Percentiles rank a stretch among this genome's conserved stretches.
Conservation (phyloP, 2,888 invertebrate genomes). For the Synergus japonicus region DNA sequence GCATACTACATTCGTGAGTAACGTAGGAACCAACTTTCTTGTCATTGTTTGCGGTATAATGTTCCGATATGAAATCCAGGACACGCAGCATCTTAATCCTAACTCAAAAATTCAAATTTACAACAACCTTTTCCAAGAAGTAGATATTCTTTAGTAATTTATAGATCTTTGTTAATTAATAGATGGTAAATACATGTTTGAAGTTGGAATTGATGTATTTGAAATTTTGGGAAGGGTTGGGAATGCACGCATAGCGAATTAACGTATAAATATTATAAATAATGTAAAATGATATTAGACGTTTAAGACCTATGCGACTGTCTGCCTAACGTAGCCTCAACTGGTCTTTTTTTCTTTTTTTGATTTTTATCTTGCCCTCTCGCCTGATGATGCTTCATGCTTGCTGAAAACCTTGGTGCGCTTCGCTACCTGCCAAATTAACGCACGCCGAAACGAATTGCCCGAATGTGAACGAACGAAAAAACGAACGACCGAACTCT, state of each 20-base stretch:
- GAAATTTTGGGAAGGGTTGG: constrained; percentile 7
- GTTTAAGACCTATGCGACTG: constrained; percentile 56
- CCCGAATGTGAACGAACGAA: constrained; percentile 60
- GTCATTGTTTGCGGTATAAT: constrained; percentile 32
- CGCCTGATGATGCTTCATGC: constrained; percentile 78
- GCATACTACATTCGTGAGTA: constrained; percentile 37
- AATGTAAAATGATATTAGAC: constrained; percentile 47
- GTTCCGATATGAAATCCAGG: constrained; percentile 24
- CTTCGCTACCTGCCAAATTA: constrained; percentile 78
- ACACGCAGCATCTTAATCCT: constrained; percentile 17
- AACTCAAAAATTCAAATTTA: constrained; percentile 21
- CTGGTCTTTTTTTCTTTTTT: constrained; percentile 77
- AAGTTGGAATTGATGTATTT: background rate
- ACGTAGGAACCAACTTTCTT: constrained; percentile 34
- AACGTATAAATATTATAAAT: constrained; percentile 22
- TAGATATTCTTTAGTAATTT: background rate
- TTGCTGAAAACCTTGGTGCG: constrained; percentile 76
- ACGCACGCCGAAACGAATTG: constrained; percentile 70
- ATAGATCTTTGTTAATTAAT: no score
- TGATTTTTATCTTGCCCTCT: constrained; percentile 78
- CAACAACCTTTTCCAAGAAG: background rate
- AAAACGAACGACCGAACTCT: constrained; percentile 58
- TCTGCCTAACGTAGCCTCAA: constrained; percentile 71
- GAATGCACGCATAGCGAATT: constrained; percentile 8
- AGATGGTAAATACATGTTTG: background rate